Base-by-base conservation (phyloP, 2,797 vertebrate species). In the Chrosomus eos region DNA sequence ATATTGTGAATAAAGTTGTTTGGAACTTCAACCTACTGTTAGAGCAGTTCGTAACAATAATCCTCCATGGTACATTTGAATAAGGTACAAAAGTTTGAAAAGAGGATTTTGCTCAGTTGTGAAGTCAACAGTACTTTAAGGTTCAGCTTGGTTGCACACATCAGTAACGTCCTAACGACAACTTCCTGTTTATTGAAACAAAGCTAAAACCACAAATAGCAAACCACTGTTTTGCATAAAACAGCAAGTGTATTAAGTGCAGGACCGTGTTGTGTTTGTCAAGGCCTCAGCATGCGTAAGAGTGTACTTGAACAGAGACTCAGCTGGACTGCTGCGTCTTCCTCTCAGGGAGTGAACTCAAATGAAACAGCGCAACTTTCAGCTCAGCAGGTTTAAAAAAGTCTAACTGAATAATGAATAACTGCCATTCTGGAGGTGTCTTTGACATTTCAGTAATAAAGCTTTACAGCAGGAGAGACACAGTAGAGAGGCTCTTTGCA, bases 381-480 rank as follows among this genome's bases (percentile, higher is more conserved):
- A 81, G 64, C 85, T 26, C 81, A 84, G 87, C 83, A 86, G 83
- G 85, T 75, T 83, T 81, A 58, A 76, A 58, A 86, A 76, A 48
- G 21, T 26, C 38, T 76, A 80, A 82, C 71, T 88, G 81, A 87
- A 88, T 89, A 89, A 88, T 88, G 67, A 87, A 83, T 86, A 83
- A 75, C 81, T 83, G 85, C 85, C 82, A 53, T 75, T 83, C 71
- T 64, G 84, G 83, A 87, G 83, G 80, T 84, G 68, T 85, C 80
- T 86, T 66, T 84, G 85, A 89, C 86, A 84, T 76, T 87, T 85
- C 64, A 76, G 79, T 66, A 72, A 83, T 71, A 66, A 70, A 66
- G 53, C 67, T 33, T 18, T 26, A 71, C 19, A 82, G 80, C 38
- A 45, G 40, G 40, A 62, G 75, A 80, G n/a, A 77, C 31, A 40